A percentile compares a stretch with the other conserved stretches of the same genome.
Evolutionary conservation across 2,888 invertebrate species (phyloP).

Genomic region (Anodontia alba): DNA sequence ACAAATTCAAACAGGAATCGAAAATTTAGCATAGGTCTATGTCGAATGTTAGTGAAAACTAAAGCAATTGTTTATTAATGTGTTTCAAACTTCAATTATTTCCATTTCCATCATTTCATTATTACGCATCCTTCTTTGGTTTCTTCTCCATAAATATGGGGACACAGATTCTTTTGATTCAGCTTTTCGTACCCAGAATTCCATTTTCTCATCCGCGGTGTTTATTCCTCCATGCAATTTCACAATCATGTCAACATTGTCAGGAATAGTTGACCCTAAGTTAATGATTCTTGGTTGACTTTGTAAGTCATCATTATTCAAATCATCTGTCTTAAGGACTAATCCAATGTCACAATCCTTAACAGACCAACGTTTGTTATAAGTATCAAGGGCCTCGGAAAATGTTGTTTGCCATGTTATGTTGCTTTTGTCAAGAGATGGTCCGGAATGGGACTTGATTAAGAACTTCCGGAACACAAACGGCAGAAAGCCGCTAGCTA

Average conservation of each 20-base stretch:
- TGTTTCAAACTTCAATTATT: no score
- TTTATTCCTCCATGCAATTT: background rate
- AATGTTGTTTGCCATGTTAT: slow-evolving; percentile 1
- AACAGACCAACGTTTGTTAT: background rate
- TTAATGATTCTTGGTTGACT: background rate
- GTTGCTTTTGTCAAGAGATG: background rate
- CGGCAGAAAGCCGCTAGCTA: slow-evolving; percentile 21
- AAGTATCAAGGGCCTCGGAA: slow-evolving; percentile 3
- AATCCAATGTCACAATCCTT: background rate
- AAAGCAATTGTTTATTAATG: no score
- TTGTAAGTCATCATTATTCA: background rate
- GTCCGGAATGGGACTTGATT: background rate
- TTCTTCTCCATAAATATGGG: background rate
- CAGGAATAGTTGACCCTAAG: background rate
- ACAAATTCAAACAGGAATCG: no score
- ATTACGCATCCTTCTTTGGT: no score
- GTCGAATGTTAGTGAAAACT: no score
- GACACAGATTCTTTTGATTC: background rate
- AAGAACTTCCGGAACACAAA: slow-evolving; percentile 21
- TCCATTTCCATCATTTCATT: no score
- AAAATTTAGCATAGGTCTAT: no score
- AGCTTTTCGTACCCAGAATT: background rate
- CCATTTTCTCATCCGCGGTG: background rate
- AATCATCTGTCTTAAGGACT: background rate
- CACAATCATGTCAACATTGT: background rate